Evolutionary conservation across 2,113 vertebrate species (phyloP).

Genomic region (Periophthalmodon schlosseri): DNA sequence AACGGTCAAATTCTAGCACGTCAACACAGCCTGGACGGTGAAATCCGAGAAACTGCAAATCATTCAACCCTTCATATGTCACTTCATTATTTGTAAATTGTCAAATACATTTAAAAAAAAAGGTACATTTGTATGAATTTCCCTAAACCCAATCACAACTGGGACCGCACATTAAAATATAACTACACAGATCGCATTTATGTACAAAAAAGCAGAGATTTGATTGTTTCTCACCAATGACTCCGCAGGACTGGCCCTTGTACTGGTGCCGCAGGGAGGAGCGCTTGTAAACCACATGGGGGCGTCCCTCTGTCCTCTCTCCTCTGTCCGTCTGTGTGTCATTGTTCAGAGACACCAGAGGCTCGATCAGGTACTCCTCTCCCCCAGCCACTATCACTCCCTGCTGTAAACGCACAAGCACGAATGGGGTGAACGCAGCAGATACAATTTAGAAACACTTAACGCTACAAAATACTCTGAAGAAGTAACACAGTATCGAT

Average conservation of each 20-base stretch:
- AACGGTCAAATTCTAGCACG: too few species aligned
- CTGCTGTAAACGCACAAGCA: constrained; percentile 79
- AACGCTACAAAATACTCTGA: too few species aligned
- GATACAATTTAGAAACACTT: too few species aligned
- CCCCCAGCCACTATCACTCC: constrained; percentile 94
- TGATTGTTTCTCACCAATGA: constrained; percentile 83
- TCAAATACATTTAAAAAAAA: too few species aligned
- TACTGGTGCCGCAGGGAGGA: constrained; percentile 93
- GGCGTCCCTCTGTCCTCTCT: constrained; percentile 83
- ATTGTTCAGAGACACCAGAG: constrained; percentile 82
- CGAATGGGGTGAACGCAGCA: not conserved
- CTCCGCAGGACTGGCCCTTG: constrained; percentile 95
- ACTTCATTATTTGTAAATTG: not conserved
- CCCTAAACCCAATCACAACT: too few species aligned
- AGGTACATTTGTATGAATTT: too few species aligned
- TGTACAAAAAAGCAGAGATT: constrained; percentile 17
- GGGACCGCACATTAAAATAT: not conserved
- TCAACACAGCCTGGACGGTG: too few species aligned
- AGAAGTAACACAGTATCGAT: too few species aligned
- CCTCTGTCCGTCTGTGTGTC: constrained; percentile 65
- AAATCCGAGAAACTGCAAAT: too few species aligned
- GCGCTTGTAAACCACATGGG: constrained; percentile 96
- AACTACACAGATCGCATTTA: constrained; percentile 9
- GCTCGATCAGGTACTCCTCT: constrained; percentile 97
- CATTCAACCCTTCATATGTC: too few species aligned